Percentiles rank a stretch among this genome's conserved stretches.
These are phyloP conservation scores for Clarias magur DNA, from an alignment of 2,113 vertebrate species.

Conservation along the genomic window DNA sequence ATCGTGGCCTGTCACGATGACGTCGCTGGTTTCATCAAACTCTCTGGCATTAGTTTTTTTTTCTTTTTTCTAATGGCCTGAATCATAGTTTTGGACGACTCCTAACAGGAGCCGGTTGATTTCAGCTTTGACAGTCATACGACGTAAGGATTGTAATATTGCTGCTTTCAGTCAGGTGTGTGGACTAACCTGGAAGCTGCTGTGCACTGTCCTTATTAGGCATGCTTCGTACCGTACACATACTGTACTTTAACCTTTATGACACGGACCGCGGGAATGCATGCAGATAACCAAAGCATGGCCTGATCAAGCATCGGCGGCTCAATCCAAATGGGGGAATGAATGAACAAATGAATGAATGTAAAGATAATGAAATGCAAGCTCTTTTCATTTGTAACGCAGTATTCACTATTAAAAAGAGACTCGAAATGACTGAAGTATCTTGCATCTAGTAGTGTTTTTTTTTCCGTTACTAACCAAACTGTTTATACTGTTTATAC, in stretches of 20 bases:
- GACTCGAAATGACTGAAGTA: slow-evolving; percentile 6
- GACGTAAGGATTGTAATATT: neutral
- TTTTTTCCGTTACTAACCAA: neutral
- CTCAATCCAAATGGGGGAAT: neutral
- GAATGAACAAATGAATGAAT: slow-evolving; percentile 31
- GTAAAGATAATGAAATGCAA: slow-evolving; percentile 17
- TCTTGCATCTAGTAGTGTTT: neutral
- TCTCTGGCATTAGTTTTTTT: neutral
- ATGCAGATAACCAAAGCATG: slow-evolving; percentile 38
- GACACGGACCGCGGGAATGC: slow-evolving; percentile 17
- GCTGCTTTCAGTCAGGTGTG: neutral
- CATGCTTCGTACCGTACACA: slow-evolving; percentile 38
- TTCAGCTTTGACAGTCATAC: neutral
- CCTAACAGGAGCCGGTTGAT: neutral
- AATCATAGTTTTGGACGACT: neutral
- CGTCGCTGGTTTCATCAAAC: neutral
- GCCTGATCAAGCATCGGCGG: neutral
- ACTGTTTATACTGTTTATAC: too few species aligned
- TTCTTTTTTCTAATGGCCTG: neutral
- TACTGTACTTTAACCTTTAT: slow-evolving; percentile 21
- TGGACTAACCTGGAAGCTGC: slow-evolving; percentile 36
- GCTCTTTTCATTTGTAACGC: slow-evolving; percentile 40
- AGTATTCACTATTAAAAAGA: slow-evolving; percentile 53
- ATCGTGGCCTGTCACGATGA: neutral
- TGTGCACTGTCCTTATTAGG: slow-evolving; percentile 31